Percentiles rank a stretch among this genome's conserved stretches.
Evolutionary conservation across 2,113 vertebrate species (phyloP).

Genomic region (Percopsis transmontana): DNA sequence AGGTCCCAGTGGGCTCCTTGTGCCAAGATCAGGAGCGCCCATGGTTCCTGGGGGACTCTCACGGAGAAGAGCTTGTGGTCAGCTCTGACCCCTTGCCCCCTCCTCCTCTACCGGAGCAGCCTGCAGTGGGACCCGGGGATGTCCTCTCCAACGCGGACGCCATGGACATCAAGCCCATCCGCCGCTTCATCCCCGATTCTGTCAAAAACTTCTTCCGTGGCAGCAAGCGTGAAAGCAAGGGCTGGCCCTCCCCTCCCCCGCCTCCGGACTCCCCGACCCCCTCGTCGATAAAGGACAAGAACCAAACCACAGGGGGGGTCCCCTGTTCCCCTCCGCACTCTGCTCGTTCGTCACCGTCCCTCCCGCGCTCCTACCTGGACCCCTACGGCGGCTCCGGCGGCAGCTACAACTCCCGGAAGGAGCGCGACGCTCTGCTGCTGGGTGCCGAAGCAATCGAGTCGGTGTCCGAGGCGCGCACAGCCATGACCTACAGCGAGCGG

Average conservation of each 20-base stretch:
- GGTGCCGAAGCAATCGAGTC: constrained; percentile 73
- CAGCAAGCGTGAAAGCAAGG: constrained; percentile 63
- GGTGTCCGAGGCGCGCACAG: constrained; percentile 67
- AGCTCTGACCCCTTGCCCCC: constrained; percentile 81
- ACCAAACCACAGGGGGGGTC: constrained; percentile 75
- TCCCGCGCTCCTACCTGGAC: constrained; percentile 74
- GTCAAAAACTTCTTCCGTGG: constrained; percentile 90
- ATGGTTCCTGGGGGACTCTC: constrained; percentile 38
- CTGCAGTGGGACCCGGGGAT: constrained; percentile 79
- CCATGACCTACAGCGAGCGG: constrained; percentile 83
- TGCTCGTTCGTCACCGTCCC: constrained; percentile 76
- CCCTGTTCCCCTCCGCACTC: constrained; percentile 89
- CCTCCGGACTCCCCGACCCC: constrained; percentile 28
- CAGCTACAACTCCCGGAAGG: constrained; percentile 74
- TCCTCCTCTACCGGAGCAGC: constrained; percentile 83
- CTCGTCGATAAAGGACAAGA: constrained; percentile 57
- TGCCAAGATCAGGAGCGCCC: constrained; percentile 40
- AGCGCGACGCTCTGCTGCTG: constrained; percentile 78
- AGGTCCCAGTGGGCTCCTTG: constrained; percentile 71
- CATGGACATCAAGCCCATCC: constrained; percentile 86
- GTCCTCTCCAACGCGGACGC: constrained; percentile 47
- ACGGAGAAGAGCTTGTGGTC: constrained; percentile 53
- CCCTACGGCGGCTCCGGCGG: constrained; percentile 78
- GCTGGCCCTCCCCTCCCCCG: constrained; percentile 57
- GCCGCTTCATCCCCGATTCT: constrained; percentile 90